phyloP scores from a whole-genome alignment of 2,797 vertebrate genomes.

The Parotocinclus haroldoi region DNA sequence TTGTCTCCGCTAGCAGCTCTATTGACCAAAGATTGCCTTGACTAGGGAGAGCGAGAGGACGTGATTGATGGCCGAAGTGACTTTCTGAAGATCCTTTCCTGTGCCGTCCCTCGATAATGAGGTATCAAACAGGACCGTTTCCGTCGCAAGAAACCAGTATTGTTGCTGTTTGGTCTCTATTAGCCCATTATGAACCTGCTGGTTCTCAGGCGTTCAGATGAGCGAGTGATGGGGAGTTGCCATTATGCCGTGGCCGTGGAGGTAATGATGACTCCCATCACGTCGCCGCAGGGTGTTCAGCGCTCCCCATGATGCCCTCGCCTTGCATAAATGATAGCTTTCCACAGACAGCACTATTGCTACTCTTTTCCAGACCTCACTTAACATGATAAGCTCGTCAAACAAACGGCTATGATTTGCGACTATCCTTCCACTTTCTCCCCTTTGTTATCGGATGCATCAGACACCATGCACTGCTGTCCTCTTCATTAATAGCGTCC shows the following conservation, averaged over 20 bases:
- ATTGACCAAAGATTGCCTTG: conserved; percentile 43
- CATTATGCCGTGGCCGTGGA: conserved; percentile 40
- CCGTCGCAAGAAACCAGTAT: background rate
- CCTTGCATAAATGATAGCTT: background rate
- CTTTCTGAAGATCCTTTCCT: conserved; percentile 34
- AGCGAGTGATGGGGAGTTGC: conserved; percentile 12
- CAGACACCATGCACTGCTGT: no score
- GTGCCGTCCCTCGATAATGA: background rate
- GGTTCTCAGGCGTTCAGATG: conserved; percentile 17
- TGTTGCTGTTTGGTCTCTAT: conserved; percentile 39
- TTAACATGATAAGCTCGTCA: background rate
- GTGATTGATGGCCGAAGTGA: conserved; percentile 41
- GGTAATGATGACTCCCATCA: conserved; percentile 43
- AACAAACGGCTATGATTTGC: background rate
- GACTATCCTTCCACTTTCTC: background rate
- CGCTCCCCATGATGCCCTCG: background rate
- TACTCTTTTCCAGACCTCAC: background rate
- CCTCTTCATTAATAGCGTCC: background rate
- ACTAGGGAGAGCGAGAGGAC: conserved; percentile 18
- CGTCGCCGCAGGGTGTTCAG: background rate
- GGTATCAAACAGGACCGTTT: background rate
- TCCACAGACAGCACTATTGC: background rate
- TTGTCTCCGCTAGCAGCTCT: conserved; percentile 36
- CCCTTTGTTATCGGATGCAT: background rate
- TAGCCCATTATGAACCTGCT: conserved; percentile 25